Evolutionary conservation across 2,888 invertebrate genomes (phyloP).

Genomic region (Prenolepis imparis): DNA sequence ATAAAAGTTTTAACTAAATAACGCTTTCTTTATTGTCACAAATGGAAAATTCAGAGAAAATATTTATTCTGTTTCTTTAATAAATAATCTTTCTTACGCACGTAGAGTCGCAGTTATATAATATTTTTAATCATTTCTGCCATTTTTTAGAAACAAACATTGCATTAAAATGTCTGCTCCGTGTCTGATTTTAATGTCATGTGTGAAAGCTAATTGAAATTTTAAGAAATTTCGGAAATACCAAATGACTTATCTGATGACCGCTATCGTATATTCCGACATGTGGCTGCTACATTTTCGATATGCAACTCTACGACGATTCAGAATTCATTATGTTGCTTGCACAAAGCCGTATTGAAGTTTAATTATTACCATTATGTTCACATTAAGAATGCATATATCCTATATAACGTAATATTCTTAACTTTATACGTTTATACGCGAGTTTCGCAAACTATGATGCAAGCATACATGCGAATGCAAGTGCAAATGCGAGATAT

Average conservation of each 20-base stretch:
- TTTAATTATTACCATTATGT: constrained; percentile 47
- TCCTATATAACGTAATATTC: constrained; percentile 36
- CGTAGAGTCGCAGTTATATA: background rate
- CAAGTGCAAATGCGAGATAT: background rate
- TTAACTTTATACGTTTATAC: constrained; percentile 44
- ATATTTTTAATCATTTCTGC: background rate
- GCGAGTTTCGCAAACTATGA: constrained; percentile 4
- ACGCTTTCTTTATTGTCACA: background rate
- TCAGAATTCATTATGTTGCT: constrained; percentile 37
- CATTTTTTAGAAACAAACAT: constrained; percentile 4
- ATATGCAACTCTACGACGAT: constrained; percentile 50
- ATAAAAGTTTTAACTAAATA: background rate
- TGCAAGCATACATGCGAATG: constrained; percentile 1
- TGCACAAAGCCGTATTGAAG: constrained; percentile 41
- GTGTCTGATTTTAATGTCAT: constrained; percentile 15
- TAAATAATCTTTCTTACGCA: background rate
- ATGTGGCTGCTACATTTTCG: constrained; percentile 33
- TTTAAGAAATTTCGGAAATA: constrained; percentile 55
- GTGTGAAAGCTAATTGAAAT: constrained; percentile 65
- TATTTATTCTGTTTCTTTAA: background rate
- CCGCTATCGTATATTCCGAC: constrained; percentile 52
- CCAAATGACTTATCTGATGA: constrained; percentile 58
- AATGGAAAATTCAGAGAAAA: background rate
- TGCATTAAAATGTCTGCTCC: background rate
- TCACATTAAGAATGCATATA: constrained; percentile 27